phyloP scores from a whole-genome alignment of 2,797 vertebrate species.

The Kryptopterus vitreolus region DNA sequence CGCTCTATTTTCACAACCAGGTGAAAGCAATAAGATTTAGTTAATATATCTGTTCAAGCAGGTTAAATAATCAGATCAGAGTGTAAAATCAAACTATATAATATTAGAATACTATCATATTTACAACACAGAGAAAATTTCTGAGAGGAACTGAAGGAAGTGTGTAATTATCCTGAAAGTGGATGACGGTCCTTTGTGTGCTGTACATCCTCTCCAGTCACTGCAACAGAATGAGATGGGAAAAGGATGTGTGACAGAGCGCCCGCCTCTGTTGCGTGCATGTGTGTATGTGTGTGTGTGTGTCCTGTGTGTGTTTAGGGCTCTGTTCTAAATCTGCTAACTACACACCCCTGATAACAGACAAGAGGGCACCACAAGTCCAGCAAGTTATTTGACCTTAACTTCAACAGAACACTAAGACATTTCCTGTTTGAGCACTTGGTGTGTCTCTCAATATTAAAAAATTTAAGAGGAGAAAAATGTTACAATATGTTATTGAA shows the following conservation, averaged over 20 bases:
- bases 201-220: neutral
- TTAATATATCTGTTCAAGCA: neutral
- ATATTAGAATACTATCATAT: neutral
- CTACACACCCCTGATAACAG: constrained; percentile 29
- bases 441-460: neutral
- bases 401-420: constrained; percentile 8
- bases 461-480: neutral
- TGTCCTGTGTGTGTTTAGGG: constrained; percentile 16
- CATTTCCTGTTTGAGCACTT: neutral
- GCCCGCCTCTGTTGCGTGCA: neutral
- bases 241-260: constrained; percentile 15
- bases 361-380: constrained; percentile 32
- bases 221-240: constrained; percentile 9
- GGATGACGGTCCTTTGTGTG: constrained; percentile 24
- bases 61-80: neutral
- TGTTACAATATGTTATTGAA: neutral
- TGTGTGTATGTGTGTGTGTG: neutral
- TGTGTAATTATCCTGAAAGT: constrained; percentile 10
- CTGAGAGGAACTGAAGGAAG: neutral
- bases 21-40: neutral
- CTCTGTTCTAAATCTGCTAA: constrained; percentile 23
- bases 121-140: neutral
- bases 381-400: constrained; percentile 16
- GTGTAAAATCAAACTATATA: neutral
- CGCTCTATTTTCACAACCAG: constrained; percentile 55